These are phyloP conservation scores for Thymelicus lineola DNA, from an alignment of 2,888 invertebrate genomes.

Conservation along the genomic window DNA sequence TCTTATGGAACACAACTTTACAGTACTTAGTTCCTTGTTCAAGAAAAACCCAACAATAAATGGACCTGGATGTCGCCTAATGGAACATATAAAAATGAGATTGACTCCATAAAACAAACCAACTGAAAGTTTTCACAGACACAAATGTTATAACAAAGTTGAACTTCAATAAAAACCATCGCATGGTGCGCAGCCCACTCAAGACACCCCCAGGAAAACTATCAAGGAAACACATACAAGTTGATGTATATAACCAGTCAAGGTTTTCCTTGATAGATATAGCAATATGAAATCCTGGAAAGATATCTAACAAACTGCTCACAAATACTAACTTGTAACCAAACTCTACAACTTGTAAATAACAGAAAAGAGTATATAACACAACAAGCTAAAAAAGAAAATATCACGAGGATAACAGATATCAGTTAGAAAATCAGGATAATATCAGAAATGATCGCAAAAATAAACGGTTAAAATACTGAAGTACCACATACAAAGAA, in stretches of 20 bases:
- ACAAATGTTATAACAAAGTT: constrained; percentile 30
- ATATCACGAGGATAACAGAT: constrained; percentile 12
- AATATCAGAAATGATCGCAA: constrained; percentile 21
- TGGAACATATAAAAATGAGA: constrained; percentile 28
- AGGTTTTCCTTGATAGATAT: not conserved
- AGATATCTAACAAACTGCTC: not conserved
- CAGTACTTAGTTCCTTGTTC: constrained; percentile 22
- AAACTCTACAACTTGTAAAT: constrained; percentile 16
- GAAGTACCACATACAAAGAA: constrained; percentile 22
- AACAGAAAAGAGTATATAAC: constrained; percentile 10
- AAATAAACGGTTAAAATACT: constrained; percentile 17
- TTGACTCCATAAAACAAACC: constrained; percentile 37
- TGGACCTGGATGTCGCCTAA: constrained; percentile 41
- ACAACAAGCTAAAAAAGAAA: constrained; percentile 7
- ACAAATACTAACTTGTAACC: not conserved
- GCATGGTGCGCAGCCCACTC: constrained; percentile 31
- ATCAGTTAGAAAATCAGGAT: constrained; percentile 28
- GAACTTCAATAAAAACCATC: constrained; percentile 37
- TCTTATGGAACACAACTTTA: constrained; percentile 38
- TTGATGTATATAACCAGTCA: not conserved
- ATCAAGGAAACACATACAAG: constrained; percentile 10
- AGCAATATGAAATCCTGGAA: constrained; percentile 13
- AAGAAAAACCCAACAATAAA: constrained; percentile 34
- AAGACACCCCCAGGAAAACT: constrained; percentile 10
- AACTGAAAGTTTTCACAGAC: constrained; percentile 33